Percentiles rank a stretch among this genome's conserved stretches.
Conservation (phyloP, 2,113 vertebrate genomes). For the Alces alces region DNA sequence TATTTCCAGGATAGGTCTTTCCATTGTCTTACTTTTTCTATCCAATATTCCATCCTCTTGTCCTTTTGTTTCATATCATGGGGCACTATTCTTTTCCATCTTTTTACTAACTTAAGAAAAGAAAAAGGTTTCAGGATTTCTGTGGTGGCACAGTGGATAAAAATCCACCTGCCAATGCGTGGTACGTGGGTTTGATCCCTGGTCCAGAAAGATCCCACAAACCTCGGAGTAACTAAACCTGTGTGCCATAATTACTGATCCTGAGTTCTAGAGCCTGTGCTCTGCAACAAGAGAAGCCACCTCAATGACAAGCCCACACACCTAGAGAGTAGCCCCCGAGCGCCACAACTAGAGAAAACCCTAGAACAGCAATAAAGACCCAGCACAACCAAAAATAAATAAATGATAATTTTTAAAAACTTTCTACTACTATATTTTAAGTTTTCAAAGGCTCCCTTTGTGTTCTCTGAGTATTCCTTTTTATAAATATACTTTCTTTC, state of each 20-base stretch:
- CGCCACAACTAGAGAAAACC: background rate
- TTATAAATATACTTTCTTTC: background rate
- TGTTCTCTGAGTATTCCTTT: background rate
- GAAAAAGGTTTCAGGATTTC: background rate
- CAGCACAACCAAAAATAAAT: background rate
- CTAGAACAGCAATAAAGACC: background rate
- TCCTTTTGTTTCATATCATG: background rate
- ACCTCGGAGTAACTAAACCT: background rate
- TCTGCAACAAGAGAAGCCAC: background rate
- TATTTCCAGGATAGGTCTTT: background rate
- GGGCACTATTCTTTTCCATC: background rate
- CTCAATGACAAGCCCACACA: background rate
- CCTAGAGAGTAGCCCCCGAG: background rate
- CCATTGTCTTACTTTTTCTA: background rate
- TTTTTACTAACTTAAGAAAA: background rate
- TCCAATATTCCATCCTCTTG: background rate
- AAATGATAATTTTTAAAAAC: background rate
- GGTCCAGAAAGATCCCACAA: background rate
- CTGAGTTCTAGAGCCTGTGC: background rate
- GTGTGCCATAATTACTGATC: background rate
- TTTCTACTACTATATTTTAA: background rate
- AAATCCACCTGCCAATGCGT: background rate
- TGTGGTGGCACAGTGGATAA: background rate
- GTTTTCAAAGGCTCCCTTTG: background rate
- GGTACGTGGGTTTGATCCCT: background rate